Base-by-base conservation (phyloP, 2,888 invertebrate species). In the Coecobrya sp. region DNA sequence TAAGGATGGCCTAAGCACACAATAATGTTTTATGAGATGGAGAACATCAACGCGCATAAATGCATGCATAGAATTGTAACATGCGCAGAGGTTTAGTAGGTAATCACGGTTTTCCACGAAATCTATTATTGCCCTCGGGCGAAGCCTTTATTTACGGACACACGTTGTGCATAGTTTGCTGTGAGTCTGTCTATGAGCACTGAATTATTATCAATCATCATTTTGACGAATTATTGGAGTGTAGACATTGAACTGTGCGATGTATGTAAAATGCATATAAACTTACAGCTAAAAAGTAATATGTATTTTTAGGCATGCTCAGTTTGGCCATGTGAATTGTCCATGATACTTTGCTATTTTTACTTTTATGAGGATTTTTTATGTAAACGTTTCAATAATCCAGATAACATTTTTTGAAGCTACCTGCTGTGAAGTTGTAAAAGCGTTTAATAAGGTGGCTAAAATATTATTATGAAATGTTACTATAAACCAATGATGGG, bases 91-190 rank as follows among this genome's bases (percentile, higher is more conserved):
- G 62, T 62, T 81, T 81, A 59, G 88, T 52, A 88, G 42, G 76
- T 90, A 85, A 85, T 90, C 90, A 76, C 62, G 49, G 62, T 62
- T 90, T 90, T 90, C 90, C 85, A 90, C 76, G 90, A 90, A 90
- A 62, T 27, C n/a, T n/a, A n/a, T 36, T 55, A 25, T 30, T 73
- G 82, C 70, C 89, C 73, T 27, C 81, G n/a, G 82, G 89, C 89
- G 36, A 87, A 70, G 22, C 62, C 22, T 62, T 27, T 65, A 87
- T 79, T 79, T 87, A 87, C 62, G 55, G 62, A 73, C 27, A 62
- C 16, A 70, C 36, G 11, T 27, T 45, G 3, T n/a, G n/a, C n/a
- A n/a, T n/a, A 30, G 2, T 30, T 5, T 19, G 7, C 25, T 62
- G 62, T 55, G 55, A 55, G 55, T n/a, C 3, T 16, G 62, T 22